Percentiles rank a stretch among this genome's conserved stretches.
Conservation (phyloP, 2,888 invertebrate species). For the Cybosia mesomella region DNA sequence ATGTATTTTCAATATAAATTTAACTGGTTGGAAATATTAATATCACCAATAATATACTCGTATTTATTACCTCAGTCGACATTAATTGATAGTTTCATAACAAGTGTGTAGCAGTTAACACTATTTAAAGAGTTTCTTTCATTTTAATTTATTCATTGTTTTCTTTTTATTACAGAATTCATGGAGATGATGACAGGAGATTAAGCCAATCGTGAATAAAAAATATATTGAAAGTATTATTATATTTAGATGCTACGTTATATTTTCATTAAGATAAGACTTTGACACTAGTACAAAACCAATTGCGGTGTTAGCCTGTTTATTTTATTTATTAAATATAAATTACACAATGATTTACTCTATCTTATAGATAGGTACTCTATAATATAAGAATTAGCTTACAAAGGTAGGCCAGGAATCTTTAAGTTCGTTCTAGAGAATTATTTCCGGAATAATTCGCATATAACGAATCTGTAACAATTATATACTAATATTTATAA, state of each 20-base stretch:
- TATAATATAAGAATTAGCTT: constrained; percentile 57
- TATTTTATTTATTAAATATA: constrained; percentile 50
- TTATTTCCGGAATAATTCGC: constrained; percentile 82
- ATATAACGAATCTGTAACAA: constrained; percentile 63
- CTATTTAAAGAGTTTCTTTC: not conserved
- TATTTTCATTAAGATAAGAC: constrained; percentile 68
- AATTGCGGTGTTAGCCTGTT: constrained; percentile 82
- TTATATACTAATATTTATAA: constrained; percentile 81
- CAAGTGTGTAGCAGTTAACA: not conserved
- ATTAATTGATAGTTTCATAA: not conserved
- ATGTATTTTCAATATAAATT: no score
- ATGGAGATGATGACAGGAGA: constrained; percentile 98
- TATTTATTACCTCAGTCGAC: not conserved
- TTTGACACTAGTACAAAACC: constrained; percentile 79
- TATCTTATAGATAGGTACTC: constrained; percentile 80
- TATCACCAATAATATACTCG: not conserved
- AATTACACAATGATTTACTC: constrained; percentile 59
- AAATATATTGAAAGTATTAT: constrained; percentile 65
- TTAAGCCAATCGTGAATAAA: constrained; percentile 77
- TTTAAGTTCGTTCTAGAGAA: constrained; percentile 71
- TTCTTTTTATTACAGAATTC: constrained; percentile 90
- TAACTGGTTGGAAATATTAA: not conserved
- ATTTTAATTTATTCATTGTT: not conserved
- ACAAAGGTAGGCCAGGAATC: constrained; percentile 54
- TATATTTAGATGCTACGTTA: constrained; percentile 71